phyloP scores from a whole-genome alignment of 2,113 vertebrate species.

The Oryzias woworae region DNA sequence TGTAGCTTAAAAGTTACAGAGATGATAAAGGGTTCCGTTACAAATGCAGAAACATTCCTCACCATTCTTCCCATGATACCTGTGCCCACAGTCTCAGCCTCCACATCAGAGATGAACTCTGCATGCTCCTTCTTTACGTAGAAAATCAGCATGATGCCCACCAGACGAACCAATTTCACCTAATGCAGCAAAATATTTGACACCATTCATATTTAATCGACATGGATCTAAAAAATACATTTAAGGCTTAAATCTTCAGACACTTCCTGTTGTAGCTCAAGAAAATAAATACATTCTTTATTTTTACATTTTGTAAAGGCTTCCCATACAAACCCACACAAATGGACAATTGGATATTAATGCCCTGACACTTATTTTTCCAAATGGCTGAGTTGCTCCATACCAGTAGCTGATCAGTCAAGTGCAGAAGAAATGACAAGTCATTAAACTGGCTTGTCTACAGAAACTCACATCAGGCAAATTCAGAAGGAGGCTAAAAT shows the following conservation, averaged over 20 bases:
- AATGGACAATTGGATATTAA: constrained; percentile 3
- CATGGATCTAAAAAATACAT: too few species aligned
- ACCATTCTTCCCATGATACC: constrained; percentile 99
- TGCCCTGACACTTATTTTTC: constrained; percentile 6
- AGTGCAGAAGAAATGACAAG: constrained; percentile 20
- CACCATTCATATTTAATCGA: too few species aligned
- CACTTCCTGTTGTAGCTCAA: too few species aligned
- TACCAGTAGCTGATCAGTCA: constrained; percentile 15
- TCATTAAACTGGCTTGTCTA: background rate
- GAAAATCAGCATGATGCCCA: constrained; percentile 94
- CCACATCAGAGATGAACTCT: constrained; percentile 85
- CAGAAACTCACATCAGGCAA: constrained; percentile 9
- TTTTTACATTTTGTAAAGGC: background rate
- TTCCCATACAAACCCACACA: background rate
- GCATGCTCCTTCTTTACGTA: constrained; percentile 90
- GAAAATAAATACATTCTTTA: too few species aligned
- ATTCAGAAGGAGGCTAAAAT: background rate
- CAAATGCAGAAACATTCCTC: constrained; percentile 48
- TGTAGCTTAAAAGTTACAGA: too few species aligned
- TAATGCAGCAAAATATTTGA: constrained; percentile 47
- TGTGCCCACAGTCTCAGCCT: constrained; percentile 92
- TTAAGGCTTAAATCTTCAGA: too few species aligned
- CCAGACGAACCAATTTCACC: constrained; percentile 90
- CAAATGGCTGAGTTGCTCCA: background rate
- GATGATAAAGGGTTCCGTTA: background rate